Base-by-base conservation (phyloP, 2,888 invertebrate genomes). In the Tachina lurida region DNA sequence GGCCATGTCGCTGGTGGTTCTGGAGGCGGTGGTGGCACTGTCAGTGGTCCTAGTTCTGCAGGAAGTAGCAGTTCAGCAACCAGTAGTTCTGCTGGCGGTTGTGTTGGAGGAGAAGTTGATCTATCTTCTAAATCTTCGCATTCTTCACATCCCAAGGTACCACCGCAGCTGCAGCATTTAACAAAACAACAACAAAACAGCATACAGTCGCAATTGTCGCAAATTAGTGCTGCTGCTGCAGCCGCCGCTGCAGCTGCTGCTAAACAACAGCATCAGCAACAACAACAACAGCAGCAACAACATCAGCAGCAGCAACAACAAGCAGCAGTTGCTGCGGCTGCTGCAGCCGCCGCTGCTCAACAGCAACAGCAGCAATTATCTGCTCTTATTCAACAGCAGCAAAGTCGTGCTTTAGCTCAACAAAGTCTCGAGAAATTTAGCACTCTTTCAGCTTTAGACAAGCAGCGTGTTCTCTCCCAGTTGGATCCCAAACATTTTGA, bases 341-440 rank as follows among this genome's bases (percentile, higher is more conserved):
- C 91, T 89, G 90, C 88, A 84, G 91, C 92, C 49, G 90, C 91
- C n/a, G 92, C 92, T 3, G 91, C 91, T 77, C 88, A 90, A 86
- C 94, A 93, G 4, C 94, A 93, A 71, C 95, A 95, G 87, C 95
- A 95, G 88, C 95, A 95, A 88, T 95, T 95, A 90, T 93, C 95
- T 89, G 94, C 94, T 1, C 94, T 94, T 10, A 90, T 95, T 63
- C 93, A 95, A 82, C 96, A 95, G 89, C 95, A 95, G 88, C 95
- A 95, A 90, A 95, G 94, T 90, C 92, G 94, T 19, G 94, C 93
- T 45, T 93, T 94, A 56, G 94, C 94, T 9, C 94, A 94, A 90
- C 94, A 95, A 93, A 94, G 94, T 67, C 92, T 95, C 68, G 96
- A 96, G 90, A 96, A 96, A 91, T 94, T 95, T 88, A 93, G 93